These are phyloP conservation scores for Netelia fuscicornis DNA, from an alignment of 2,888 invertebrate species.

Conservation along the genomic window DNA sequence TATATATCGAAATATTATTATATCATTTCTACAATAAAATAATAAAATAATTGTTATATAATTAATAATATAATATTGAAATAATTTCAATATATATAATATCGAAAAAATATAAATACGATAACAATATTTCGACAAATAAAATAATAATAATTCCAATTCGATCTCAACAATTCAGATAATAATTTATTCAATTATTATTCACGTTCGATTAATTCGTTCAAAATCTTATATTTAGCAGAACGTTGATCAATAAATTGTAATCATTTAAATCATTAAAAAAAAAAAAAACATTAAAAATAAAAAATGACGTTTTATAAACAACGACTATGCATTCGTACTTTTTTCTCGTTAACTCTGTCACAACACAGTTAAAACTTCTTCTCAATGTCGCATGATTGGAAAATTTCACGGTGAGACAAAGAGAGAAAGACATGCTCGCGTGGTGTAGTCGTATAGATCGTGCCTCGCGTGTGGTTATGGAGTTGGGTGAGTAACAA, in stretches of 20 bases:
- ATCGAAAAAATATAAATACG: too few species aligned
- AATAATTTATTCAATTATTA: too few species aligned
- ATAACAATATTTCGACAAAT: too few species aligned
- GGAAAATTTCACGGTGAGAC: slow-evolving; percentile 44
- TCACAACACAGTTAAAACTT: not conserved
- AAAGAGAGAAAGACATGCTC: not conserved
- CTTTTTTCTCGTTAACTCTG: not conserved
- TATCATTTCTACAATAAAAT: too few species aligned
- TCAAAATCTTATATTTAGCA: too few species aligned
- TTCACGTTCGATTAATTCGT: too few species aligned
- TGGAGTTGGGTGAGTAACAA: slow-evolving; percentile 65
- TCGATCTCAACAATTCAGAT: too few species aligned
- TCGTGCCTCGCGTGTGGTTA: slow-evolving; percentile 54
- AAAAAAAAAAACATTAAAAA: not conserved
- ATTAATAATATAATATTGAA: too few species aligned
- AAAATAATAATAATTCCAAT: too few species aligned
- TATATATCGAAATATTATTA: too few species aligned
- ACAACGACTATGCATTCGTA: not conserved
- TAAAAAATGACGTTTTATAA: not conserved
- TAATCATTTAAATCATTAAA: not conserved
- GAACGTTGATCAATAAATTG: not conserved
- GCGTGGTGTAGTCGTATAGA: not conserved
- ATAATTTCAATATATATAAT: too few species aligned
- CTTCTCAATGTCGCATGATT: not conserved
- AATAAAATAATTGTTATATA: too few species aligned